These are phyloP conservation scores for Caligus rogercresseyi DNA, from an alignment of 1,140 invertebrate species.

Conservation along the genomic window DNA sequence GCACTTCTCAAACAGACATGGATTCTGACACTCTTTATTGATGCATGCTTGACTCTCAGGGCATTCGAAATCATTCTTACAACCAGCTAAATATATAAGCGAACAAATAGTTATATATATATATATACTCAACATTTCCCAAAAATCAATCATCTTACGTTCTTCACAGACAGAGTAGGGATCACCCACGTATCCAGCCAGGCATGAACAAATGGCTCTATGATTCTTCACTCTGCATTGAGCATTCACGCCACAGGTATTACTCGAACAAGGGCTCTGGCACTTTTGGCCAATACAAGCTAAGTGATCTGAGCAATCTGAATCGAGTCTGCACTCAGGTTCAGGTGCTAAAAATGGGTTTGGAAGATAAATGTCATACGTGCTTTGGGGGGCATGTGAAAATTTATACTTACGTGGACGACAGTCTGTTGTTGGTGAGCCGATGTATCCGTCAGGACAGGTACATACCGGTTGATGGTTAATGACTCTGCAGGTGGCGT, in stretches of 20 bases:
- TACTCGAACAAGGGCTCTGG: conserved; percentile 54
- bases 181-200: conserved; percentile 28
- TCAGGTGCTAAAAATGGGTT: conserved; percentile 16
- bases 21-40: conserved; percentile 26
- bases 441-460: conserved; percentile 40
- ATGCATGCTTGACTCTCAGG: conserved; percentile 26
- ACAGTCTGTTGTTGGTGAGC: conserved; percentile 44
- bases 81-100: conserved; percentile 21
- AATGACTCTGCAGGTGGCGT: conserved; percentile 46
- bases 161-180: conserved; percentile 40
- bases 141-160: conserved; percentile 26
- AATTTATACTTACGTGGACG: background rate
- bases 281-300: conserved; percentile 52
- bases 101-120: too few relatives aligned
- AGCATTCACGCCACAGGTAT: conserved; percentile 61
- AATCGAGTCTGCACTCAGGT: conserved; percentile 26
- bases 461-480: conserved; percentile 49
- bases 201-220: conserved; percentile 34
- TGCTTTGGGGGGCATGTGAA: background rate
- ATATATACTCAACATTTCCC: too few relatives aligned
- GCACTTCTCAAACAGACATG: conserved; percentile 31
- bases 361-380: background rate
- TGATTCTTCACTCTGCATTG: conserved; percentile 53
- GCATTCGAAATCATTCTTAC: conserved; percentile 29
- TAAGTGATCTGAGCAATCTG: conserved; percentile 22